Evolutionary conservation across 2,888 invertebrate genomes (phyloP).

Genomic region (Drosophila pseudotakahashii): DNA sequence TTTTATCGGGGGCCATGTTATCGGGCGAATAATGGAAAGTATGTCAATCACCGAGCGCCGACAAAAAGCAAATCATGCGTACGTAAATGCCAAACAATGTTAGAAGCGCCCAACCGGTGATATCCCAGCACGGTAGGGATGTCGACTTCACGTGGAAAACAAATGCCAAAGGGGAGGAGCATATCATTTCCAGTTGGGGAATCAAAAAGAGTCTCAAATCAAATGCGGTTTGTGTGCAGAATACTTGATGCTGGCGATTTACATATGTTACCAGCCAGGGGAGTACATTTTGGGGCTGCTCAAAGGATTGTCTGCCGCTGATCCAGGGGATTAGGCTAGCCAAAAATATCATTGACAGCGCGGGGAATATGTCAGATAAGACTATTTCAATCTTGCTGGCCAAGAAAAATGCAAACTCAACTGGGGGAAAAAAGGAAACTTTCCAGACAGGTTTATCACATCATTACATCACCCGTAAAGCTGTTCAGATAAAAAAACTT

Average conservation of each 20-base stretch:
- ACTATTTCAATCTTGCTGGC: conserved; percentile 33
- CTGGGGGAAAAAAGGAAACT: conserved; percentile 54
- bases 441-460: conserved; percentile 80
- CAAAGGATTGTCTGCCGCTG: conserved; percentile 21
- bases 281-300: neutral
- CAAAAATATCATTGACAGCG: conserved; percentile 31
- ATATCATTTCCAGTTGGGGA: conserved; percentile 33
- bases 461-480: conserved; percentile 66
- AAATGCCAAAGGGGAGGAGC: conserved; percentile 1
- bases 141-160: conserved; percentile 24
- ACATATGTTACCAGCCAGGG: conserved; percentile 42
- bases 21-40: conserved; percentile 71
- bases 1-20: conserved; percentile 35
- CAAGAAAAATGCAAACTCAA: conserved; percentile 56
- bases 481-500: conserved; percentile 47
- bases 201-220: conserved; percentile 34
- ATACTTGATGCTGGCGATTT: conserved; percentile 61
- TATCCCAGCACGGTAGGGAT: conserved; percentile 18
- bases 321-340: conserved; percentile 16
- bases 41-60: conserved; percentile 71
- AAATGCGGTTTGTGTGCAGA: conserved; percentile 50
- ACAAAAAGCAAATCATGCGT: conserved; percentile 61
- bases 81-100: conserved; percentile 45
- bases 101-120: conserved; percentile 23
- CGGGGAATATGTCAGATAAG: conserved; percentile 45